Percentiles rank a stretch among this genome's conserved stretches.
phyloP scores from a whole-genome alignment of 2,888 invertebrate species.

The Homarus gammarus region DNA sequence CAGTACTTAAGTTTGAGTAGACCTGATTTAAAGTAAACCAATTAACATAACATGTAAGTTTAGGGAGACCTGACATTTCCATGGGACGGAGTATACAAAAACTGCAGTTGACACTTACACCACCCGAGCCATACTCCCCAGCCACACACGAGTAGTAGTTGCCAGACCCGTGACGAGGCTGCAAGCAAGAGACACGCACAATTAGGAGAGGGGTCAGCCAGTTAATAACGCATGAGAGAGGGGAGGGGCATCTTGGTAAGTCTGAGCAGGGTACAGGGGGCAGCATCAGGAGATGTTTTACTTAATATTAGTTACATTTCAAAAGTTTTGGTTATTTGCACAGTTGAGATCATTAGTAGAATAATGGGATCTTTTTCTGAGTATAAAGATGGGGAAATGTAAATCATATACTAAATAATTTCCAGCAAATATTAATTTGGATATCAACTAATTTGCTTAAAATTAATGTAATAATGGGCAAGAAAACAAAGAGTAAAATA shows the following conservation, averaged over 20 bases:
- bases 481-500: neutral
- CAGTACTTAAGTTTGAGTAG: neutral
- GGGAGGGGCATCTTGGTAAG: conserved; percentile 21
- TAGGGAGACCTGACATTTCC: conserved; percentile 8
- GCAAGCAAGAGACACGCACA: conserved; percentile 53
- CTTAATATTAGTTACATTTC: neutral
- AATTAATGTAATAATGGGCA: conserved; percentile 1
- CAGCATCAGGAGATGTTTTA: conserved; percentile 41
- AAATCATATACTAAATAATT: conserved; percentile 4
- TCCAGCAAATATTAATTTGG: neutral
- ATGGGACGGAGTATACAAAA: conserved; percentile 20
- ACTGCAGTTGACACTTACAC: conserved; percentile 67
- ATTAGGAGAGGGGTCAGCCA: conserved; percentile 2
- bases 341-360: neutral
- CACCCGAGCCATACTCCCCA: conserved; percentile 75
- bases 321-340: neutral
- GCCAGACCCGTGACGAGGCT: conserved; percentile 76
- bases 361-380: neutral
- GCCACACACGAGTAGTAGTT: conserved; percentile 76
- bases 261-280: conserved; percentile 19
- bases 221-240: neutral
- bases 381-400: neutral
- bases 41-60: neutral
- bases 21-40: neutral
- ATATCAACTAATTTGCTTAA: neutral